Base-by-base conservation (phyloP, 2,113 vertebrate species). In the Anguilla japonica region DNA sequence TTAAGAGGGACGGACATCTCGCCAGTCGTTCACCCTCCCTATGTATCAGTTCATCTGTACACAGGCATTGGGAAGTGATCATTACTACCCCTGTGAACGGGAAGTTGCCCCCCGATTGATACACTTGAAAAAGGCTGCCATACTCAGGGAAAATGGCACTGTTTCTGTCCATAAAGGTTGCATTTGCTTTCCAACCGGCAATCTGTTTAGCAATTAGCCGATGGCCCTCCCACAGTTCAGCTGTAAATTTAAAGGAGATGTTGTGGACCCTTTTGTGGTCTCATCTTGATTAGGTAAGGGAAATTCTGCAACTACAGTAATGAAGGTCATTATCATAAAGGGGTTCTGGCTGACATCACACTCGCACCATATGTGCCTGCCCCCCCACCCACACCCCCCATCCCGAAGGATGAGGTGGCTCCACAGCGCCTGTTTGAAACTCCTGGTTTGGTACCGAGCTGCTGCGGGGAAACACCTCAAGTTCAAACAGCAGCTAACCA, bases 401-500 rank as follows among this genome's bases (percentile, higher is more conserved):
- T 57, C n/a, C 18, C 29, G n/a, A 80, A 18, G 57, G 78, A 89
- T 91, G 88, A 87, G 79, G 83, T 85, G 78, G n/a, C 85, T n/a
- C 29, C 41, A 78, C 84, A 86, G 80, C 71, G 87, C 78, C 83
- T 50, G 79, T 50, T 79, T 41, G 41, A 50, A 87, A 85, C 81
- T 41, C n/a, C 41, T 41, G 46, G 41, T 81, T 83, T 56, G n/a
- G 67, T 82, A 26, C 9, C 20, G 71, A 78, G 43, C 18, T 85
- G 87, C 88, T 88, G 79, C 80, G 41, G 86, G 89, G 86, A 41
- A 87, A 57, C 80, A 79, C 26, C 83, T 67, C 84, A 83, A 75
- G 83, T 67, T 83, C 56, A 88, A 89, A 87, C 88, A 89, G 88
- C 89, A 90, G 89, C 88, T 87, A 39, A 86, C 89, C 89, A 91